Base-by-base conservation (phyloP, 2,888 invertebrate genomes). In the Melikaiella ostensackeni region DNA sequence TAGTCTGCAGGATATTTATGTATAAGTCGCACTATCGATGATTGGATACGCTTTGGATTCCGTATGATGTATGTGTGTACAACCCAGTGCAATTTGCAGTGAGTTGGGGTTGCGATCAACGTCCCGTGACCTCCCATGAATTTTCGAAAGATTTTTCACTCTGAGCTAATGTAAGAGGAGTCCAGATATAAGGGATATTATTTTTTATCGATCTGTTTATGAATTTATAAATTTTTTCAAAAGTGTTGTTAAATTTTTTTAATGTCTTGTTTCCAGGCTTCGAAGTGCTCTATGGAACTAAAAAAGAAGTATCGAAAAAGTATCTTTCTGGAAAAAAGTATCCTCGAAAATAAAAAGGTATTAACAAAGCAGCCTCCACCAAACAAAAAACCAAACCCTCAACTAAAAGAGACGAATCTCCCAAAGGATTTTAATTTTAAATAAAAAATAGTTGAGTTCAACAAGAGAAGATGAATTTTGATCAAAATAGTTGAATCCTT, bases 11-110 rank as follows among this genome's bases (percentile, higher is more conserved):
- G 78, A 81, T 79, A 79, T 85, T 85, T 84, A 82, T 80, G 79
- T 81, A 64, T 63, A 81, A 79, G 78, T 82, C 84, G 85, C 83
- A 84, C 86, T 86, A 88, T 86, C 87, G 83, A 79, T 80, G 80
- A 85, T 86, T 85, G 79, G 86, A 85, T 81, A 84, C 82, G 84
- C 82, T 82, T 80, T 63, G 78, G 66, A 80, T 80, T 80, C 80
- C 81, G 80, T 81, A 78, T 83, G 81, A 83, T 70, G 46, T 70
- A 78, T 79, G 70, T 78, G 77, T 35, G 75, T 66, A 55, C 8
- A 66, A 66, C 9, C 46, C 77, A 21, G 33, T 38, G 30, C 50
- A 77, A 74, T 77, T 77, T 75, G 21, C 64, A 75, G 27, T 75
- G 27, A 50, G 46, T 75, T 50, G 50, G 63, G 33, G 75, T 50